Evolutionary conservation across 2,888 invertebrate genomes (phyloP), one percentile per base, ranked within the genome.

Genomic region (Sturmia bella): DNA sequence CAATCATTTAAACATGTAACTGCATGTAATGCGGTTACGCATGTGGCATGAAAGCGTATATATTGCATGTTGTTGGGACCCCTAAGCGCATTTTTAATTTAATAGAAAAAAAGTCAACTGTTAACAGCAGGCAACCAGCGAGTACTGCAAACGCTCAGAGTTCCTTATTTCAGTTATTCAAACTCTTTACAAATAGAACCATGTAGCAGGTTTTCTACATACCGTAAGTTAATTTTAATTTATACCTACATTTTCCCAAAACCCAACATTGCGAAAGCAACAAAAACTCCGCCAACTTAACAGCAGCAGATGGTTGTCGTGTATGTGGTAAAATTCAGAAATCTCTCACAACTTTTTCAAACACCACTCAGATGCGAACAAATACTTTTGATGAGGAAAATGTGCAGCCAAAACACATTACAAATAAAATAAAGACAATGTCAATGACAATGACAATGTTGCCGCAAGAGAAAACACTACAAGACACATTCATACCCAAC

Each of bases 11-110:
- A 77, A 78, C 73, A 78, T 64, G 56, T 64, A 78, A 56, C 66
- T 82, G 74, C 82, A 74, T 78, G 78, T 82, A 61, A 72, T 70
- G 78, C 66, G 82, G 82, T 82, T 72, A 72, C 74, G 78, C 78
- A 66, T 78, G 78, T 70, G 78, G 77, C 63, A 59, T 27, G 59
- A 43, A 68, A 57, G 15, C 43, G 24, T 68, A 19, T 50, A 52
- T 32, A 39, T 50, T 69, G 69, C 54, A 63, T 69, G 57, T 56
- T 63, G 61, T 27, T 24, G 66, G 37, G 32, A 27, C 17, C 11
- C 3, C 24, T 27, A n/a, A n/a, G n/a, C n/a, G n/a, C n/a, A 50
- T 27, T 19, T 41, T 39, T 21, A 32, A 70, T 52, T 61, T 41
- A 68, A 37, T 32, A 73, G 15, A 24, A 24, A 45, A 70, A 32